These are phyloP conservation scores for Caenorhabditis parvicauda DNA, from an alignment of 2,888 invertebrate species.

Conservation along the genomic window DNA sequence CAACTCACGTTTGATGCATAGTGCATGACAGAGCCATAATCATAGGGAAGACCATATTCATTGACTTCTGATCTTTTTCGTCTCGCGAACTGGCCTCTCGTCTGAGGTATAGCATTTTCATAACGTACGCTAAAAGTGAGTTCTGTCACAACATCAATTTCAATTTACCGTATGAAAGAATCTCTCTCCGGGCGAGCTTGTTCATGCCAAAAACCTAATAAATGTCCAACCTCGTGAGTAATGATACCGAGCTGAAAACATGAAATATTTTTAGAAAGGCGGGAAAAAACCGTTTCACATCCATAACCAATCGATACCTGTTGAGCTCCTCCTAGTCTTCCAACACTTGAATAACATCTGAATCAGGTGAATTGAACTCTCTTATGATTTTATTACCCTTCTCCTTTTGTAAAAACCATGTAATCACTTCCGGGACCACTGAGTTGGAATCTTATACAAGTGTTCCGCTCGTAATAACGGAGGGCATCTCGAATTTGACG, in stretches of 20 bases:
- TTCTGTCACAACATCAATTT: conserved; percentile 18
- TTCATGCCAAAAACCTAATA: conserved; percentile 51
- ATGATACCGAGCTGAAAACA: conserved; percentile 40
- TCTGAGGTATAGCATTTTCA: conserved; percentile 32
- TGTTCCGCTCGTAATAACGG: conserved; percentile 43
- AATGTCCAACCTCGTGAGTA: conserved; percentile 45
- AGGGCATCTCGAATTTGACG: conserved; percentile 42
- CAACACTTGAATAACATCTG: conserved; percentile 48
- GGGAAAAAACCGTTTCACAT: conserved; percentile 34
- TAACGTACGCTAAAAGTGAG: too few relatives aligned
- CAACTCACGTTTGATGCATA: conserved; percentile 35
- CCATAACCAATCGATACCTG: conserved; percentile 45
- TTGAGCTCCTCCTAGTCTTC: conserved; percentile 43
- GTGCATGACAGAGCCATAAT: conserved; percentile 47
- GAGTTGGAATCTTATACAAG: conserved; percentile 48
- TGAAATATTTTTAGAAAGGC: neutral
- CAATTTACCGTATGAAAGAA: conserved; percentile 31
- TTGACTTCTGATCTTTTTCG: conserved; percentile 24
- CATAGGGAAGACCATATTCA: conserved; percentile 38
- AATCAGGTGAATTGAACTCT: neutral
- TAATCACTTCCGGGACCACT: conserved; percentile 32
- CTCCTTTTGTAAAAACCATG: conserved; percentile 33
- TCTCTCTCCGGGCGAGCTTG: conserved; percentile 50
- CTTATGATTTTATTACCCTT: conserved; percentile 16
- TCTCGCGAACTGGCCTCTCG: conserved; percentile 39